Evolutionary conservation across 2,888 invertebrate species (phyloP), one percentile per base, ranked within the genome.

Genomic region (Corbicula japonica): DNA sequence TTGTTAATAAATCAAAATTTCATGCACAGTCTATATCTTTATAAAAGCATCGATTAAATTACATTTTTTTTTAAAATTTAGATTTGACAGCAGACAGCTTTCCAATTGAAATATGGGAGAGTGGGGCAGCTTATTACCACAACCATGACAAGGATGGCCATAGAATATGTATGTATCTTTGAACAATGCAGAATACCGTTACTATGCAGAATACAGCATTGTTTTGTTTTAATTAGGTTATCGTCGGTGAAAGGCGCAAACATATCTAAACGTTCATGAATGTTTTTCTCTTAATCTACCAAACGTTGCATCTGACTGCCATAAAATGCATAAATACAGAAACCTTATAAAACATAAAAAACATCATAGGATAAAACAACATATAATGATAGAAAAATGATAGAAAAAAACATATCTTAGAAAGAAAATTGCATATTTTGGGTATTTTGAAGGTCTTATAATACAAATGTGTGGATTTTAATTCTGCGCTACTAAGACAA

Each of bases 91-190:
- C 97, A 89, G 94, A 93, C 1, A 96, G 95, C 65, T 94, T 98
- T 0, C 95, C 95, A 63, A 94, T 95, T 92, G 96, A 97, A 35
- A 96, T 97, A 84, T 93, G 97, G 28, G 95, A 96, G 62, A 96
- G 96, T 87, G 98, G 98, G 21, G 95, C 95, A 1, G 95, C 97
- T 73, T 98, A 96, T 91, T 95, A 96, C 0, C 96, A 95, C 89
- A 97, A 96, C 44, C 94, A 95, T 87, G 98, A 98, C 92, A 94
- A 96, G 54, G 97, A 98, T 93, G 97, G 97, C 12, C 81, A 89
- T 68, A 84, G 86, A 63, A 91, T 93, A 41, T 87, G 93, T 92
- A 87, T 89, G 90, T 85, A 50, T 23, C 2, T n/a, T 21, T n/a
- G 4, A 15, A 32, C 34, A 3, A 41, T 8, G 48, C 26, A 15